A percentile compares a stretch with the other conserved stretches of the same genome.
Conservation (phyloP, 2,797 vertebrate genomes). For the Poeciliopsis paucimaculata region DNA sequence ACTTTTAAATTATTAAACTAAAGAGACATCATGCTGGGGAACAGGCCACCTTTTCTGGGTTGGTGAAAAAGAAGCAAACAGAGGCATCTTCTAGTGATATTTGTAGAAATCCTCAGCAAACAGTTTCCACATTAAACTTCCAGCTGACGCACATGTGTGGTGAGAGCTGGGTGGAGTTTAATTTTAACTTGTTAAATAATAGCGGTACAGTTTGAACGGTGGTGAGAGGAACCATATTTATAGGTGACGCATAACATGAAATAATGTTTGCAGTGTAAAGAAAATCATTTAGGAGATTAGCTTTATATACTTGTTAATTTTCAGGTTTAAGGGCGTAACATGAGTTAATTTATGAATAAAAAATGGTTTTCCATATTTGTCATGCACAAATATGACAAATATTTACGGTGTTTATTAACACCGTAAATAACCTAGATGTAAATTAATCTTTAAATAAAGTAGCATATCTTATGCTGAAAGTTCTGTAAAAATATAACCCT, state of each 20-base stretch:
- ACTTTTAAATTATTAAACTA: conserved; percentile 43
- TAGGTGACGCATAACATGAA: not conserved
- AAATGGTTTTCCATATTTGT: not conserved
- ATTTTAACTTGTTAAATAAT: conserved; percentile 12
- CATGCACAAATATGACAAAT: not conserved
- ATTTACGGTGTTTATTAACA: not conserved
- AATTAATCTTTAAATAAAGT: not conserved
- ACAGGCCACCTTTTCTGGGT: not conserved
- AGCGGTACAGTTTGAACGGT: not conserved
- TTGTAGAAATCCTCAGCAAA: conserved; percentile 40
- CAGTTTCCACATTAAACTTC: conserved; percentile 21
- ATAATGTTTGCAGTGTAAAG: not conserved
- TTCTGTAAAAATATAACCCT: not conserved
- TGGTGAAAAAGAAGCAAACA: not conserved
- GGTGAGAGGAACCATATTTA: not conserved
- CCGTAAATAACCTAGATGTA: not conserved
- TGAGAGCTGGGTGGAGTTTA: conserved; percentile 26
- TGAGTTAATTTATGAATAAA: not conserved
- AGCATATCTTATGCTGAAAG: not conserved
- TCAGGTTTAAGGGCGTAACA: not conserved
- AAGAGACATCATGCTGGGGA: conserved; percentile 15
- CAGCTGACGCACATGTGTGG: conserved; percentile 1
- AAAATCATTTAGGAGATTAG: not conserved
- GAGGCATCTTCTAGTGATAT: conserved; percentile 49
- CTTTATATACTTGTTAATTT: not conserved